phyloP scores from a whole-genome alignment of 1,140 invertebrate genomes.

The Cyclina sinensis region DNA sequence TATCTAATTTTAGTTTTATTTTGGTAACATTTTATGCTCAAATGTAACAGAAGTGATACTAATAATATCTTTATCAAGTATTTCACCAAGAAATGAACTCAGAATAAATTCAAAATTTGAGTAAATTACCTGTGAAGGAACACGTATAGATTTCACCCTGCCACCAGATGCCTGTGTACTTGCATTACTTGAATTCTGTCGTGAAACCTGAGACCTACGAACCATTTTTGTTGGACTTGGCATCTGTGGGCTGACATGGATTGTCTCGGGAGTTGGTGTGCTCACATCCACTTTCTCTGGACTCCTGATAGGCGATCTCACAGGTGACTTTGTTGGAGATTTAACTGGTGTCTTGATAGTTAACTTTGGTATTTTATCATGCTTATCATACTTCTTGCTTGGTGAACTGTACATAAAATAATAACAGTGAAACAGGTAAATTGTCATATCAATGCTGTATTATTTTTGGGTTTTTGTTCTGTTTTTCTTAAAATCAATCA shows the following conservation, averaged over 20 bases:
- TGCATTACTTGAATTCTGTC: constrained; percentile 29
- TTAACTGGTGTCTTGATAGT: constrained; percentile 57
- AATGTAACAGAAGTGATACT: too few species aligned
- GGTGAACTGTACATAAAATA: constrained; percentile 45
- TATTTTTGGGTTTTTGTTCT: too few species aligned
- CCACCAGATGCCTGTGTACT: constrained; percentile 46
- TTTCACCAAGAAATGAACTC: too few species aligned
- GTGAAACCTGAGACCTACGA: constrained; percentile 56
- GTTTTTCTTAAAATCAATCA: too few species aligned
- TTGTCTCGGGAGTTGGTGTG: constrained; percentile 42
- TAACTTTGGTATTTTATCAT: constrained; percentile 48
- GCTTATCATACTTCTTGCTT: constrained; percentile 46
- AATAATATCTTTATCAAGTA: too few species aligned
- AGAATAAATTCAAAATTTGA: too few species aligned
- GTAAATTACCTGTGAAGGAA: constrained; percentile 65
- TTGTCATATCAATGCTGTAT: too few species aligned
- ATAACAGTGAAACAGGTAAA: too few species aligned
- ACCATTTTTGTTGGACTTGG: constrained; percentile 59
- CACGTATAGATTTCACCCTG: constrained; percentile 43
- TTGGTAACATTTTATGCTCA: too few species aligned
- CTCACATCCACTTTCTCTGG: constrained; percentile 34
- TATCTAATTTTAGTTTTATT: too few species aligned
- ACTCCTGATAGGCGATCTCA: constrained; percentile 27
- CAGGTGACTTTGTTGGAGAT: constrained; percentile 54
- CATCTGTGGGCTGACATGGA: constrained; percentile 43